Evolutionary conservation across 2,797 vertebrate genomes (phyloP).

Genomic region (Onychomys torridus): DNA sequence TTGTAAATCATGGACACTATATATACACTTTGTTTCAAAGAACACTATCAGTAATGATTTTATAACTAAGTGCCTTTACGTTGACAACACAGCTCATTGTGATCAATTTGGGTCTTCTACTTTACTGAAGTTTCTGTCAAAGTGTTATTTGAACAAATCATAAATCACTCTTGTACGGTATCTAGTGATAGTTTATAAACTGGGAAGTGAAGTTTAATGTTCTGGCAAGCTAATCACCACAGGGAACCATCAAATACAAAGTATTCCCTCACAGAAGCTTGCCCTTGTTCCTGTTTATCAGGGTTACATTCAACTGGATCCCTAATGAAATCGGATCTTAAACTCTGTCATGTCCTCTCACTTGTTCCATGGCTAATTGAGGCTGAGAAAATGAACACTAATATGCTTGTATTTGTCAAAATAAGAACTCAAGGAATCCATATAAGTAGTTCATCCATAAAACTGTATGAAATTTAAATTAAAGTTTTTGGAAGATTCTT

Average conservation of each 20-base stretch:
- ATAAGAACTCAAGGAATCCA: background rate
- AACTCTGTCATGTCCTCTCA: background rate
- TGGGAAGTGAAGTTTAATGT: background rate
- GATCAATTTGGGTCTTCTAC: constrained; percentile 54
- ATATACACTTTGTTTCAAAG: constrained; percentile 45
- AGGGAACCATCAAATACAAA: constrained; percentile 51
- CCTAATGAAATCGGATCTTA: constrained; percentile 4
- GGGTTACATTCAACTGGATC: background rate
- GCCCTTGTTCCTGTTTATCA: background rate
- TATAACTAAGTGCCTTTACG: constrained; percentile 59
- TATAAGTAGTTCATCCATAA: background rate
- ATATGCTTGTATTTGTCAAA: constrained; percentile 36
- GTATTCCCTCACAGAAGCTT: background rate
- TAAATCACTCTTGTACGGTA: constrained; percentile 48
- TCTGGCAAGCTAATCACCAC: constrained; percentile 1
- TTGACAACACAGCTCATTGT: constrained; percentile 45
- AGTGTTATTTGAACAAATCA: constrained; percentile 65
- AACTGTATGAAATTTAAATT: constrained; percentile 51
- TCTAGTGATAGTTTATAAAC: constrained; percentile 52
- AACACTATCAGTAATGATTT: constrained; percentile 35
- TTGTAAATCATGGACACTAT: constrained; percentile 37
- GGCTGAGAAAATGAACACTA: background rate
- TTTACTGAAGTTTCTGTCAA: constrained; percentile 65
- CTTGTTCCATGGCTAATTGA: background rate
- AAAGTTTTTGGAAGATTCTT: background rate